These are phyloP conservation scores for Trachelus tabidus DNA, from an alignment of 2,888 invertebrate genomes.

Conservation along the genomic window DNA sequence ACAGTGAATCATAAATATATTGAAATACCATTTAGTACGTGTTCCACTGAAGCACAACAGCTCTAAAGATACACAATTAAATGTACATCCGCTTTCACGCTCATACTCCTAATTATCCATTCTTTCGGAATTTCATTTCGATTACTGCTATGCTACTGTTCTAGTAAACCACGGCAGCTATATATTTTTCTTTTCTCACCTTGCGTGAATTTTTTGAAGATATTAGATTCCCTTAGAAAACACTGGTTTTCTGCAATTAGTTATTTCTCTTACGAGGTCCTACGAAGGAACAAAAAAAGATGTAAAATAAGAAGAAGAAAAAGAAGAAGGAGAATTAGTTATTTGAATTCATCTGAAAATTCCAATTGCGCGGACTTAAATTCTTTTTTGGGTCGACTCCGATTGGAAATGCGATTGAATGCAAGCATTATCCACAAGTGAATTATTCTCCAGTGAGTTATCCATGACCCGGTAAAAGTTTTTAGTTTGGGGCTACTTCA, in stretches of 20 bases:
- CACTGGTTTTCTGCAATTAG: neutral
- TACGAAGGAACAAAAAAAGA: neutral
- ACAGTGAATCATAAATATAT: neutral
- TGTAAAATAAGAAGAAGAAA: neutral
- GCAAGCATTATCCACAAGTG: neutral
- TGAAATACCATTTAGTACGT: neutral
- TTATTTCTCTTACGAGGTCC: neutral
- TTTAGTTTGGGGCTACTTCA: constrained; percentile 1
- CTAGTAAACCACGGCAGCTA: neutral
- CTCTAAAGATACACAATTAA: neutral
- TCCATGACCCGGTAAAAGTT: neutral
- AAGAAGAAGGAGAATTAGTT: neutral
- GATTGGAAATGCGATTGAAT: constrained; percentile 3
- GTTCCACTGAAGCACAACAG: neutral
- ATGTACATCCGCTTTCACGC: neutral
- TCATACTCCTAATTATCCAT: neutral
- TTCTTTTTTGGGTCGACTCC: neutral
- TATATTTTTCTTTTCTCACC: neutral
- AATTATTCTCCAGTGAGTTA: constrained; percentile 5
- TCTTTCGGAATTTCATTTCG: neutral
- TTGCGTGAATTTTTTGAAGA: neutral
- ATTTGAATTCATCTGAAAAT: neutral
- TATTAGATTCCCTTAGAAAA: neutral
- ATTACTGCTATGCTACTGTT: neutral
- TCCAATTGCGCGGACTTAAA: neutral